Percentiles rank a stretch among this genome's conserved stretches.
These are phyloP conservation scores for Epizoanthus rinbou DNA, from an alignment of 92 coral and sea anemone genomes.

Conservation along the genomic window DNA sequence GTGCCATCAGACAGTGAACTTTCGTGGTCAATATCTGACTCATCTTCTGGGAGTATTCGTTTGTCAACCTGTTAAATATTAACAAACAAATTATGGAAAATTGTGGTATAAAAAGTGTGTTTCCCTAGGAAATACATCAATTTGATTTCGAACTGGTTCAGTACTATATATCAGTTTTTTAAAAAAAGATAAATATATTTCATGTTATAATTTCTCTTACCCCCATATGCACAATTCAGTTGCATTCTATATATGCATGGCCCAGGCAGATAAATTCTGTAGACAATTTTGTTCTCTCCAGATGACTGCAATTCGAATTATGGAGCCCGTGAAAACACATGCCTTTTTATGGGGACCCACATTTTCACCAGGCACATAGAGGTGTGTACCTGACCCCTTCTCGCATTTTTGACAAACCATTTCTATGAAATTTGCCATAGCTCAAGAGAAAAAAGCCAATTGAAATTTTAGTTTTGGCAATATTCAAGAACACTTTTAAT, in stretches of 20 bases:
- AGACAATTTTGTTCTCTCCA: neutral
- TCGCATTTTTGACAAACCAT: no score
- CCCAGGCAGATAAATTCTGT: neutral
- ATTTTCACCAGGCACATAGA: no score
- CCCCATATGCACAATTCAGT: neutral
- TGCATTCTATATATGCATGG: neutral
- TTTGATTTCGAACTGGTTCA: neutral
- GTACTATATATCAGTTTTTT: neutral
- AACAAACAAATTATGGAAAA: neutral
- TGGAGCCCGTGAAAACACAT: no score
- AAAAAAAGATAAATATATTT: no score
- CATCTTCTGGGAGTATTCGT: neutral
- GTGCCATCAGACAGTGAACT: slow-evolving; percentile 4
- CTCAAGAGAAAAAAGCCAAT: no score
- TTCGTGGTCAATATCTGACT: slow-evolving; percentile 2
- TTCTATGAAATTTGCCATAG: no score
- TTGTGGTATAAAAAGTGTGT: neutral
- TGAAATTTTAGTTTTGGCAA: neutral
- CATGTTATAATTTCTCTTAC: no score
- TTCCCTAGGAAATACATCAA: neutral
- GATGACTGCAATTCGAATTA: neutral
- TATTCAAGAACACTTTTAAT: neutral
- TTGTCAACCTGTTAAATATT: slow-evolving; percentile 1
- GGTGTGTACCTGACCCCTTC: no score
- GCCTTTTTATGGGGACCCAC: no score